Evolutionary conservation across 2,888 invertebrate genomes (phyloP).

Genomic region (Caenorhabditis virilis): DNA sequence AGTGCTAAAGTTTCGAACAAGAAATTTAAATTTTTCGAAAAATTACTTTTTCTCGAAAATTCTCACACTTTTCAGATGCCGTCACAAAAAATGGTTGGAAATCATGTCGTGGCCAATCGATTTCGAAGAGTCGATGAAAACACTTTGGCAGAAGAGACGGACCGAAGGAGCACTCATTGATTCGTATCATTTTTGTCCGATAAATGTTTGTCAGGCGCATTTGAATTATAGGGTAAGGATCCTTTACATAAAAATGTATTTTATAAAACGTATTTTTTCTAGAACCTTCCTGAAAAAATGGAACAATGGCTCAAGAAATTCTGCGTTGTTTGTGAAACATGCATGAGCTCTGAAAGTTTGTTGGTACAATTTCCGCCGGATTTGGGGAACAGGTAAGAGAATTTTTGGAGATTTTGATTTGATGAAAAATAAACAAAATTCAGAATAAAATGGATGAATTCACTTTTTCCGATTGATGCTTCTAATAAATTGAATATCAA

Average conservation of each 20-base stretch:
- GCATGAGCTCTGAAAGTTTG: slow-evolving; percentile 34
- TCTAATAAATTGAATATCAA: slow-evolving; percentile 22
- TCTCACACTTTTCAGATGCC: slow-evolving; percentile 18
- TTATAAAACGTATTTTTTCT: slow-evolving; percentile 5
- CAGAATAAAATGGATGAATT: slow-evolving; percentile 18
- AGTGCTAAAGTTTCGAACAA: slow-evolving; percentile 1
- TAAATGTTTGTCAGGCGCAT: slow-evolving; percentile 46
- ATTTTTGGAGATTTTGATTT: too few species aligned
- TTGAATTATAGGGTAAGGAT: slow-evolving; percentile 32
- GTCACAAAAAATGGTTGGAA: slow-evolving; percentile 48
- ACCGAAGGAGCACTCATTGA: slow-evolving; percentile 24
- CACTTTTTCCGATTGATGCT: slow-evolving; percentile 19
- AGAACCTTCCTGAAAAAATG: slow-evolving; percentile 38
- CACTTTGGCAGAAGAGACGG: slow-evolving; percentile 40
- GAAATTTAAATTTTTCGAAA: not conserved
- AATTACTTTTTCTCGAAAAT: too few species aligned
- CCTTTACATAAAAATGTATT: not conserved
- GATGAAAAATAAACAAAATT: not conserved
- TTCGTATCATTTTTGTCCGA: slow-evolving; percentile 39
- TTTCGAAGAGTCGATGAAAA: slow-evolving; percentile 43
- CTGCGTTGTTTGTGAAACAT: slow-evolving; percentile 44
- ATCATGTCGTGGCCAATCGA: slow-evolving; percentile 45
- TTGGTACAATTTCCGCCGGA: slow-evolving; percentile 35
- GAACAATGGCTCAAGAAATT: slow-evolving; percentile 40
- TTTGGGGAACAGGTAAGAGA: slow-evolving; percentile 14